Base-by-base conservation (phyloP, 2,113 vertebrate genomes). In the Probosciger aterrimus region DNA sequence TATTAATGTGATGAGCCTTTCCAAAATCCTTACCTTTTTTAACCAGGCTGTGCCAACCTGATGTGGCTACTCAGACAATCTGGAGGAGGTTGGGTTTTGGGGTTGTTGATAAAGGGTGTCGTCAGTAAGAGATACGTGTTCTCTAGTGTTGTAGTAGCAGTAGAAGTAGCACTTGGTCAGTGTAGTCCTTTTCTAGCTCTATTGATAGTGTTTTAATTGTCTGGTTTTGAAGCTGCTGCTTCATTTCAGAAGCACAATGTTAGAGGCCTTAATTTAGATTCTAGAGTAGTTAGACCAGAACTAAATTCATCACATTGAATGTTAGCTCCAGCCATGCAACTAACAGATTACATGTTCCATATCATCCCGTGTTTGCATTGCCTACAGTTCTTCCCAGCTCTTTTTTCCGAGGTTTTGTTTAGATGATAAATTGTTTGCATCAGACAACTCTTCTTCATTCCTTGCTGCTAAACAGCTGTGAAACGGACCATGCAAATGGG, bases 81-180 rank as follows among this genome's bases (percentile, higher is more conserved):
- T 35, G 46, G 73, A 53, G 80, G 68, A 86, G 39, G 23, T 3
- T 75, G 82, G 8, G 5, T 33, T 53, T 59, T 39, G 23, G 52
- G 18, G 31, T 9, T 73, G 25, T 33, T 71, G 2, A 6, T 30
- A 2, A 73, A 62, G 16, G 52, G 7, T 68, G 23, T 18, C 30
- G 8, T 1, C 3, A 18, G 57, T 31, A 23, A 5, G 20, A 44
- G 44, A 3, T 0, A 3, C 1, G 8, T 50, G 57, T 16, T 44
- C 41, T 4, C 11, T 10, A 2, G 28, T 15, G 25, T 11, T 31
- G 14, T 35, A 30, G 75, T 16, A 18, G 59, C 6, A 9, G 8
- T 23, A 19, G 50, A 69, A 86, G 67, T 15, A 57, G 41, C 53
- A 1, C 25, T 64, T 46, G 75, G 47, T 71, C 71, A 35, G 53